These are phyloP conservation scores for Dysdera silvatica DNA, from an alignment of 1,140 invertebrate species.

Conservation along the genomic window DNA sequence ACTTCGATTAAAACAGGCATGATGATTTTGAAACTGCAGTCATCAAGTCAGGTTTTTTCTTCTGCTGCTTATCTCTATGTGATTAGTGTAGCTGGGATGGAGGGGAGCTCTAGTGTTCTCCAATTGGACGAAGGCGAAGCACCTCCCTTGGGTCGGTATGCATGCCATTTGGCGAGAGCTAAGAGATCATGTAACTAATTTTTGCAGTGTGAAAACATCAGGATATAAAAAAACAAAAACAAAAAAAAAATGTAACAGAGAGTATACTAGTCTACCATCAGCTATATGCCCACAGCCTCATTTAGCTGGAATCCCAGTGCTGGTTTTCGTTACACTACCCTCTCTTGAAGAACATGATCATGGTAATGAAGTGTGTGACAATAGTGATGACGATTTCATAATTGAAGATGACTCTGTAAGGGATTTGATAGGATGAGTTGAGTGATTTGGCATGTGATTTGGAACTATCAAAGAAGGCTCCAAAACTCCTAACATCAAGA, in stretches of 20 bases:
- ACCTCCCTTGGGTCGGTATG: not conserved
- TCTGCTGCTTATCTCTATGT: not conserved
- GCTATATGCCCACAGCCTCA: not conserved
- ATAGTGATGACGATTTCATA: not conserved
- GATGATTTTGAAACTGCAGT: not conserved
- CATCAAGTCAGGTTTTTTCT: not conserved
- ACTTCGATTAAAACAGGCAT: not conserved
- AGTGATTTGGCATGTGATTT: not conserved
- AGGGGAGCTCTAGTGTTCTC: too few species aligned
- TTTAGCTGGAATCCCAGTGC: not conserved
- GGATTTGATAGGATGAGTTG: not conserved
- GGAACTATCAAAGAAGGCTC: not conserved
- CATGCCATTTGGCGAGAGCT: conserved; percentile 5
- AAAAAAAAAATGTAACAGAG: not conserved
- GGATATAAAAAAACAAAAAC: not conserved
- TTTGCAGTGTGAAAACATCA: not conserved
- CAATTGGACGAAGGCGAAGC: too few species aligned
- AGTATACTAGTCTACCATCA: conserved; percentile 1
- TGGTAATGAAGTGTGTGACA: not conserved
- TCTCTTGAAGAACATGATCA: not conserved
- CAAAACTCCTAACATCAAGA: not conserved
- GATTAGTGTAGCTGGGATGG: not conserved
- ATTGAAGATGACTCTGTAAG: too few species aligned
- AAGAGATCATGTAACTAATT: not conserved
- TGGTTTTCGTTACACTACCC: not conserved